Evolutionary conservation across 2,888 invertebrate species (phyloP).

Genomic region (Tinea semifulvella): DNA sequence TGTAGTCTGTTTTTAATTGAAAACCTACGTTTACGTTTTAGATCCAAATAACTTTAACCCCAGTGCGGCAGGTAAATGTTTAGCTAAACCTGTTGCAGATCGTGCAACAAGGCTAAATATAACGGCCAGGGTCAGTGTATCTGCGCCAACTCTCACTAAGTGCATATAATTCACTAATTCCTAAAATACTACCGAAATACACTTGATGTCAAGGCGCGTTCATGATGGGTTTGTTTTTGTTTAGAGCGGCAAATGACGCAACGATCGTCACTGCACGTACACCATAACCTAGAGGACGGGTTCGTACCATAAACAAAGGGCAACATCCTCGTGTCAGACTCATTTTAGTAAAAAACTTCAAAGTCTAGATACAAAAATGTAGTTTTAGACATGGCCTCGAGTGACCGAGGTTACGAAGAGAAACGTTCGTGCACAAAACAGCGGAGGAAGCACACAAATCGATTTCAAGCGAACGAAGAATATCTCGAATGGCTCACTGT

Average conservation of each 20-base stretch:
- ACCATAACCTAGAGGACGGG: neutral
- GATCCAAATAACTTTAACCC: neutral
- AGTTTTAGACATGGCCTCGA: constrained; percentile 8
- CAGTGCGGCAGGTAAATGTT: constrained; percentile 6
- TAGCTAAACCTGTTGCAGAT: constrained; percentile 12
- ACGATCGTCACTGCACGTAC: neutral
- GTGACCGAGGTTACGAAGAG: constrained; percentile 12
- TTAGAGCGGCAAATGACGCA: too few species aligned
- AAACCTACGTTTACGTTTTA: neutral
- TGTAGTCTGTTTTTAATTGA: constrained; percentile 4
- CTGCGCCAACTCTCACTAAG: constrained; percentile 15
- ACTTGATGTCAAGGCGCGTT: too few species aligned
- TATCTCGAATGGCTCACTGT: constrained; percentile 6
- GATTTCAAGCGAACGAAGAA: neutral
- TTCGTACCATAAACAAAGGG: neutral
- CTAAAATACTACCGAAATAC: constrained; percentile 6
- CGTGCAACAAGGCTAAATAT: constrained; percentile 16
- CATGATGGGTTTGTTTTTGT: too few species aligned
- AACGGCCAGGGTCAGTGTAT: constrained; percentile 15
- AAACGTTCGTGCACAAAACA: constrained; percentile 8
- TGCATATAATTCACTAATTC: constrained; percentile 5
- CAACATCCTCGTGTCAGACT: neutral
- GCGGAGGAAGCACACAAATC: constrained; percentile 10
- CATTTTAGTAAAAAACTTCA: neutral
- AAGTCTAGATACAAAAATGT: neutral